Evolutionary conservation across 2,113 vertebrate species (phyloP), one percentile per base, ranked within the genome.

Genomic region (Hippoglossus stenolepis): DNA sequence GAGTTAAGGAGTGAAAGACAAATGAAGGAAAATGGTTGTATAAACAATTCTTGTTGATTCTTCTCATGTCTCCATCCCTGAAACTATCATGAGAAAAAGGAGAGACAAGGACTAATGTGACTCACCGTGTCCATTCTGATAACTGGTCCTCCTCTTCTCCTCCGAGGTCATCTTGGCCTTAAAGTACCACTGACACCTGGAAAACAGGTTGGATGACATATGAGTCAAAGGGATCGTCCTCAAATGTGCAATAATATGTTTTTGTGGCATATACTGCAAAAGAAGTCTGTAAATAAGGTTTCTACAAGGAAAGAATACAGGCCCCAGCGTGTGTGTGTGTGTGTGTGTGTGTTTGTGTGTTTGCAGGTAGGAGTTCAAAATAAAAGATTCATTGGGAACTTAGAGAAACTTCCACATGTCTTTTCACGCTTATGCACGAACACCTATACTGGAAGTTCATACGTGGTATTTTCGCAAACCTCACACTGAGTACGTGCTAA

Each of bases 111-210:
- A 10, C 38, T 21, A 18, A 76, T 69, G 14, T 61, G 20, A 95
- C 95, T 96, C 93, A 98, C 97, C 87, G 2, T 95, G 93, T 80
- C 96, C 96, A 54, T 97, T 97, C 91, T 97, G 96, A 86, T 97
- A 93, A 71, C 94, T 94, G 45, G 94, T 93, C 89, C 96, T 94
- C 87, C 97, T 95, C 87, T 97, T 98, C 87, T 98, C 97, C 91
- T 98, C 97, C 38, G 97, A 96, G 85, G 96, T 97, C 96, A 98
- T 97, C 94, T 98, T 98, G 80, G 96, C 96, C 82, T 98, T 98
- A 88, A 98, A 97, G 86, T 97, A 98, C 96, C 97, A 98, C n/a
- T 97, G 97, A 91, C 97, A 98, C 85, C 97, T 97, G 91, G 2
- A 82, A 90, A 84, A 91, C 85, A 70, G 24, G 85, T 9, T 11